Base-by-base conservation (phyloP, 1,140 invertebrate species). In the Planococcus citri region DNA sequence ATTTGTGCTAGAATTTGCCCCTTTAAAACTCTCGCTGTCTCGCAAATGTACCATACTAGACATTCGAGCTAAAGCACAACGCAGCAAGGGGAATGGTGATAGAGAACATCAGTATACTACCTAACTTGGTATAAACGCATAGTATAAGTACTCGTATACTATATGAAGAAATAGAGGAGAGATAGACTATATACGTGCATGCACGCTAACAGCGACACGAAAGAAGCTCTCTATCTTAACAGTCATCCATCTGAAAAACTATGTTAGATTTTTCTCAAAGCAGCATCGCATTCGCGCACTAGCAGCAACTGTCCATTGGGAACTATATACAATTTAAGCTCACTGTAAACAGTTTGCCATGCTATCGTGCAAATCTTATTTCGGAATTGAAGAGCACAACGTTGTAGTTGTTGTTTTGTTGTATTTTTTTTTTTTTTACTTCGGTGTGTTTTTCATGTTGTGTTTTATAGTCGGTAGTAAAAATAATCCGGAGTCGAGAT, bases 281-380 rank as follows among this genome's bases (percentile, higher is more conserved):
- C 60, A n/a, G n/a, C n/a, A n/a, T n/a, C n/a, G n/a, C n/a, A 25
- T 64, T 64, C 20, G 9, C 60, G n/a, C n/a, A n/a, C n/a, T n/a
- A n/a, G n/a, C n/a, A n/a, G n/a, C n/a, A 24, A 27, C 25, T 25
- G 60, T 64, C 60, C 60, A 27, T 64, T 64, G 60, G 60, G 60
- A 64, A 64, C 60, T 64, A 64, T 64, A 64, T 64, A 64, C 60
- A 64, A 64, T 64, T 64, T 64, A 64, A 64, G 60, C 60, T 64
- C 25, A 25, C 60, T 64, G 60, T 64, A 64, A 64, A 64, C 60
- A 24, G 60, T 64, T 64, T 25, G 21, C 60, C 20, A 17, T 21
- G 21, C 60, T 64, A 64, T 64, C 60, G 60, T 64, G 3, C 6
- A 64, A 64, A 64, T 64, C 60, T 64, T 64, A 64, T 64, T 64